phyloP scores from a whole-genome alignment of 2,797 vertebrate species.

The Brachyrhaphis roseni region DNA sequence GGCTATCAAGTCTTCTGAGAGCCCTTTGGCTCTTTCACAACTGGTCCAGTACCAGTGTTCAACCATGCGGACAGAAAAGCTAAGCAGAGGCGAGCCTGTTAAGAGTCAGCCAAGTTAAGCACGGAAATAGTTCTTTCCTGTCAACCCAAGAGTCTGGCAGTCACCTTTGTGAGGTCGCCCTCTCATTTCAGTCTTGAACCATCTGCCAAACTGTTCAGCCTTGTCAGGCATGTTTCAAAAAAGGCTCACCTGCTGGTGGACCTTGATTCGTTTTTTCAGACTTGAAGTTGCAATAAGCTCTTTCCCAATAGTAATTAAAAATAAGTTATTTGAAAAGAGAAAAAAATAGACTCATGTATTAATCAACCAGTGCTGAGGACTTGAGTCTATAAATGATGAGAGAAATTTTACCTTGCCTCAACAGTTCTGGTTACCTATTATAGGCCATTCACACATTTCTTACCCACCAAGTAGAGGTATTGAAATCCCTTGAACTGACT shows the following conservation, averaged over 20 bases:
- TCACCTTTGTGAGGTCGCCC: conserved; percentile 70
- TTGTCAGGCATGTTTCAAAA: conserved; percentile 34
- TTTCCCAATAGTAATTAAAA: background rate
- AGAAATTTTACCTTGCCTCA: background rate
- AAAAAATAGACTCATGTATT: background rate
- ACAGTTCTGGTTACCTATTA: background rate
- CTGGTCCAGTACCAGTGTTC: conserved; percentile 66
- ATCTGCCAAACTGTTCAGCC: conserved; percentile 45
- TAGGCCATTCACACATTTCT: background rate
- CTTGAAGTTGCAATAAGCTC: background rate
- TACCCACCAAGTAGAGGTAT: background rate
- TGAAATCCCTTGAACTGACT: background rate
- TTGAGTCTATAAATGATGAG: background rate
- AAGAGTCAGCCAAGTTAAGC: conserved; percentile 75
- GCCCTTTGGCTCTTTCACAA: conserved; percentile 63
- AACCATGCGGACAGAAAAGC: conserved; percentile 66
- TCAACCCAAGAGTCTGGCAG: conserved; percentile 78
- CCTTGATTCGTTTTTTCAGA: conserved; percentile 22
- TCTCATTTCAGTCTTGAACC: conserved; percentile 54
- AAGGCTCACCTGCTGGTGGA: conserved; percentile 40
- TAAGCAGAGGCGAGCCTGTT: conserved; percentile 73
- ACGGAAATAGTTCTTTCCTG: conserved; percentile 82
- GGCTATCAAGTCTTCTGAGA: conserved; percentile 67
- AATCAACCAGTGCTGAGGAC: background rate
- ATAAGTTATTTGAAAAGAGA: background rate